These are phyloP conservation scores for Scaeva pyrastri DNA, from an alignment of 2,888 invertebrate species.

Conservation along the genomic window DNA sequence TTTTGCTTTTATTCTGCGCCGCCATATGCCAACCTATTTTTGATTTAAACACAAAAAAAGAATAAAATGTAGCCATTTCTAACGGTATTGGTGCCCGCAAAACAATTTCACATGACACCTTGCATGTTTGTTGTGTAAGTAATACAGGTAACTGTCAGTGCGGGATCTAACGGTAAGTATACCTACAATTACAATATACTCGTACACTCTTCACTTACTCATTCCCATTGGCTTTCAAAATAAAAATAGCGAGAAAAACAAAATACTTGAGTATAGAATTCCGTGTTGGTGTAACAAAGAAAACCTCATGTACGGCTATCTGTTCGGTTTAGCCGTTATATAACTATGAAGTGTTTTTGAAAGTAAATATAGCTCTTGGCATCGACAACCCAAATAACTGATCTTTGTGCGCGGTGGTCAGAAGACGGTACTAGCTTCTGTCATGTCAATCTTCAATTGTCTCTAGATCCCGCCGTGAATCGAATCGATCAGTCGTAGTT, in stretches of 20 bases:
- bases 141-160: constrained; percentile 69
- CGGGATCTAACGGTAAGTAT: constrained; percentile 64
- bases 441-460: constrained; percentile 60
- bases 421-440: constrained; percentile 58
- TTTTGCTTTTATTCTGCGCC: constrained; percentile 40
- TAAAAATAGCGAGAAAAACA: constrained; percentile 46
- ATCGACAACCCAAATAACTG: constrained; percentile 76
- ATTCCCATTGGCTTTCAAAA: constrained; percentile 40
- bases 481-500: constrained; percentile 83
- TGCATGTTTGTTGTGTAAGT: constrained; percentile 65
- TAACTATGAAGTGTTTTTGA: constrained; percentile 60
- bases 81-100: neutral
- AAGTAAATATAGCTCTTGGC: constrained; percentile 77
- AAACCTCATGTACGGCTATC: constrained; percentile 9
- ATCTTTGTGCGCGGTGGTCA: constrained; percentile 74
- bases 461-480: constrained; percentile 59
- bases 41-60: constrained; percentile 9
- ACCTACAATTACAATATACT: neutral
- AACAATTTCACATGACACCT: constrained; percentile 61
- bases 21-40: constrained; percentile 63
- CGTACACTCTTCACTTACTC: constrained; percentile 47
- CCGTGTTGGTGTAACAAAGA: constrained; percentile 40
- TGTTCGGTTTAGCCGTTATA: constrained; percentile 35
- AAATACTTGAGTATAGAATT: constrained; percentile 34
- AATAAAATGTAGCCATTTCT: neutral